A percentile compares a stretch with the other conserved stretches of the same genome.
These are phyloP conservation scores for Girardia tigrina DNA, from an alignment of 2,888 invertebrate species.

Conservation along the genomic window DNA sequence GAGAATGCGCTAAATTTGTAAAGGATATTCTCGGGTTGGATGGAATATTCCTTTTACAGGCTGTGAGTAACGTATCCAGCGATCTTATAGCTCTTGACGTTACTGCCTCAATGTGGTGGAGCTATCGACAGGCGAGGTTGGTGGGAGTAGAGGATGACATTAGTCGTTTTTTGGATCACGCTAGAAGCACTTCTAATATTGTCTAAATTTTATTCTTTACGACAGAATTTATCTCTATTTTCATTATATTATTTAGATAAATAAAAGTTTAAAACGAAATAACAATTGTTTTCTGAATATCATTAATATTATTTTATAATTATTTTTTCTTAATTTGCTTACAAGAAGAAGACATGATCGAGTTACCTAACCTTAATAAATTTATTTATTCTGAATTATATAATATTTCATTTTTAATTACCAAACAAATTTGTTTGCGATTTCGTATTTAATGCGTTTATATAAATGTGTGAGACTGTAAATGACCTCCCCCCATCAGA, in stretches of 20 bases:
- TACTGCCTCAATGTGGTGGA: not conserved
- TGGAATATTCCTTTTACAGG: not conserved
- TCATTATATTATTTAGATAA: not conserved
- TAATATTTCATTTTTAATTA: no score
- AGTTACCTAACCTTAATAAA: no score
- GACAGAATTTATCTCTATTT: not conserved
- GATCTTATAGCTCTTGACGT: not conserved
- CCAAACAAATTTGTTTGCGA: no score
- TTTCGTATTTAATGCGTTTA: no score
- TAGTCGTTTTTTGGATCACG: not conserved
- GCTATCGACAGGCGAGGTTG: not conserved
- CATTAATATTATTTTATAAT: no score
- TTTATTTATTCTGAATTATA: no score
- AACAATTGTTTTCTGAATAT: no score
- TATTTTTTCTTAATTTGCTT: no score
- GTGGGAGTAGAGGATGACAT: not conserved
- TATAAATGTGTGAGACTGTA: no score
- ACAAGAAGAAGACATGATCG: no score
- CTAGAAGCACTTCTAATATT: not conserved
- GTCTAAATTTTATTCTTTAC: not conserved
- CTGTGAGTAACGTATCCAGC: not conserved
- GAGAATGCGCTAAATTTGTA: slow-evolving; percentile 4
- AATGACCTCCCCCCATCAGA: no score
- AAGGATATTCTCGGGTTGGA: not conserved
- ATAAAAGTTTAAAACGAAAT: no score